Evolutionary conservation across 2,888 invertebrate genomes (phyloP), one percentile per base, ranked within the genome.

Genomic region (Trichogramma dendrolimi): DNA sequence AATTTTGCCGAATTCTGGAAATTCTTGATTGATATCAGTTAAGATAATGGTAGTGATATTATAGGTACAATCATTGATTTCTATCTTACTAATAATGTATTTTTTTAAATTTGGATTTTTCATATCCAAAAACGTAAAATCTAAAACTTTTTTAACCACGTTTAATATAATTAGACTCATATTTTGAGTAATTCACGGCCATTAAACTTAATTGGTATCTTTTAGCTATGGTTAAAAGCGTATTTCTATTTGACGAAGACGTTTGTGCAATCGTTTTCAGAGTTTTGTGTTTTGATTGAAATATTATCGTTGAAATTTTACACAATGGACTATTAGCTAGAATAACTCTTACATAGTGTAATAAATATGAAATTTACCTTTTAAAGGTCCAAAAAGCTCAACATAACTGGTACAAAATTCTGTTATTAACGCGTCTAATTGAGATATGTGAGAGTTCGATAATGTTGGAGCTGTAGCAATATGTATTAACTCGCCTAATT

Each of bases 281-380:
- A 11, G 57, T 55, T 43, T 47, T 44, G 43, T 66, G 66, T 42
- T 62, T 64, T 4, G 61, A 64, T 62, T 66, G 60, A 14, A 50
- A 66, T 40, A 58, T 11, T 54, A 64, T 61, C 2, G 59, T n/a
- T 43, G 58, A 62, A 7, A 43, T 44, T 39, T 56, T 48, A 46
- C 48, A 38, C n/a, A 61, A 43, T 6, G 64, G 64, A 0, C 64
- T 57, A 40, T 62, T 62, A 42, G 47, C 8, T 55, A 49, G n/a
- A 4, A 62, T 61, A 2, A 62, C n/a, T 7, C 47, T 7, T 46
- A 51, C n/a, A 43, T 67, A 67, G 53, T 64, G 64, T 7, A 57
- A 4, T 14, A 64, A 10, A 55, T 46, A 48, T 67, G 63, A 55
- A 64, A 59, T 55, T 61, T 67, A 4, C 43, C 27, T 49, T 63